Conservation (phyloP, 2,113 vertebrate species). For the Uropsilus gracilis region DNA sequence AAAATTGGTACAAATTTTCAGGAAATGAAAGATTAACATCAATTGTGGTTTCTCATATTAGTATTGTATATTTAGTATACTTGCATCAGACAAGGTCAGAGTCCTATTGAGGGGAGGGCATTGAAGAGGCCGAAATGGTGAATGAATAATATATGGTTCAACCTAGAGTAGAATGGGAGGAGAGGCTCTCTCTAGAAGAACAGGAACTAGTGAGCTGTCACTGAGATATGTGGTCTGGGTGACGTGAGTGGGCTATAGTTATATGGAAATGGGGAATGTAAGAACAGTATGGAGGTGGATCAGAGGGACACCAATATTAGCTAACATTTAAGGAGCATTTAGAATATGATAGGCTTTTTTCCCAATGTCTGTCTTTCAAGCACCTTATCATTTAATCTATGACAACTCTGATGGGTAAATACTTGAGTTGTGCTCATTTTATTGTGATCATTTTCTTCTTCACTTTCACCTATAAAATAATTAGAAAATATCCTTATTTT, state of each 20-base stretch:
- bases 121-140: neutral
- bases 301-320: neutral
- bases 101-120: neutral
- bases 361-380: neutral
- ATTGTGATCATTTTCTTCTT: neutral
- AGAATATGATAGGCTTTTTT: neutral
- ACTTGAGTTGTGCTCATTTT: neutral
- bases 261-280: neutral
- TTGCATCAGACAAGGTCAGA: neutral
- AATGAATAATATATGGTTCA: neutral
- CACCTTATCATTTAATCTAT: neutral
- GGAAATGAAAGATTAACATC: neutral
- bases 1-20: neutral
- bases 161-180: no score
- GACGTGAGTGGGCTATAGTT: neutral
- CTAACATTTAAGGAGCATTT: neutral
- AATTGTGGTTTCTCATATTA: neutral
- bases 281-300: no score
- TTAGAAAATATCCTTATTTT: neutral
- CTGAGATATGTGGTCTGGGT: neutral
- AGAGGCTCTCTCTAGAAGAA: neutral
- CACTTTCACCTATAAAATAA: neutral
- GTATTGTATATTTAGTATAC: neutral
- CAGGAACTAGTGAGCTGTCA: neutral
- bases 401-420: neutral